These are phyloP conservation scores for Smithornis capensis DNA, from an alignment of 2,113 vertebrate genomes.

Conservation along the genomic window DNA sequence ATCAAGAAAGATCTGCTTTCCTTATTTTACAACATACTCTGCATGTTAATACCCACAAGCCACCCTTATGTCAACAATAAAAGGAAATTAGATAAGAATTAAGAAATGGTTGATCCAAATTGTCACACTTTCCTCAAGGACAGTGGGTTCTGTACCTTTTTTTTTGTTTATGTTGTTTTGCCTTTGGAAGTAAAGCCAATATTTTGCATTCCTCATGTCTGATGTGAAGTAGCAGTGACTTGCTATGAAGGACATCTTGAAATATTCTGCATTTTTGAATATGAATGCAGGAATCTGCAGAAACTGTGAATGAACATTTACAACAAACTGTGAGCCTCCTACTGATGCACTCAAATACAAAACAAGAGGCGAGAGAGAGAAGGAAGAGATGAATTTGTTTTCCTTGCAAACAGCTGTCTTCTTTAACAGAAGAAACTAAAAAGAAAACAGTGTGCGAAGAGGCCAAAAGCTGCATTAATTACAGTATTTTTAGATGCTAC, in stretches of 20 bases:
- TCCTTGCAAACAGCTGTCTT: slow-evolving; percentile 60
- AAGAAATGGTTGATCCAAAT: not conserved
- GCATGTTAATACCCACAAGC: not conserved
- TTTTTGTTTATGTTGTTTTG: not conserved
- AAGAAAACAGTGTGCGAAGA: slow-evolving; percentile 37
- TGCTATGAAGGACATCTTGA: slow-evolving; percentile 45
- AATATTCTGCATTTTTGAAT: slow-evolving; percentile 51
- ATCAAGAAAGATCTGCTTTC: not conserved
- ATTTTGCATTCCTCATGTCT: not conserved
- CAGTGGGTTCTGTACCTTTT: not conserved
- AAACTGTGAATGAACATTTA: slow-evolving; percentile 65
- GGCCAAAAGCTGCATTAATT: slow-evolving; percentile 62
- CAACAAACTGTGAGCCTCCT: slow-evolving; percentile 60
- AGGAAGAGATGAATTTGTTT: slow-evolving; percentile 58
- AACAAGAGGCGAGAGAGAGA: slow-evolving; percentile 54
- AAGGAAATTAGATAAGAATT: not conserved
- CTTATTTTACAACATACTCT: not conserved
- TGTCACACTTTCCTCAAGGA: not conserved
- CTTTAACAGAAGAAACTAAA: slow-evolving; percentile 49
- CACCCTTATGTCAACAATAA: not conserved
- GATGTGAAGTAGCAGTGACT: not conserved
- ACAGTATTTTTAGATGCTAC: slow-evolving; percentile 67
- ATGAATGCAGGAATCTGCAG: slow-evolving; percentile 50
- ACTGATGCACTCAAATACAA: slow-evolving; percentile 47
- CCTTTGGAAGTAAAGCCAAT: not conserved